Conservation (phyloP, 1,140 invertebrate species). For the Achroia grisella region DNA sequence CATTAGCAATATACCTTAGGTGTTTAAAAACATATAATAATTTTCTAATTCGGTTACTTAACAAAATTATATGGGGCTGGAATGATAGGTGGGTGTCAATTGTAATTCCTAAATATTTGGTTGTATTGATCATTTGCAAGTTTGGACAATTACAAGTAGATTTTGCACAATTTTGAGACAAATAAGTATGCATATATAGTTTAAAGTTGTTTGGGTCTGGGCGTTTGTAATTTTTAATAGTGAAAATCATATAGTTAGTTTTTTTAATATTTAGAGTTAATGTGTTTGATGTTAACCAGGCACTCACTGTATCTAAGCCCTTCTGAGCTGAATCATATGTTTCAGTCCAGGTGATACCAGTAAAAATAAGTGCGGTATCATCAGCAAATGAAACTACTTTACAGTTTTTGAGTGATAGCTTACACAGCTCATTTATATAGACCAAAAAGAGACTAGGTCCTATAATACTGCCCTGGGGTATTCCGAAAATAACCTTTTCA, state of each 20-base stretch:
- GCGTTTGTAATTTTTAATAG: background rate
- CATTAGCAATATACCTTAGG: constrained; percentile 4
- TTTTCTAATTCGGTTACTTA: constrained; percentile 1
- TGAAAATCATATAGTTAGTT: constrained; percentile 5
- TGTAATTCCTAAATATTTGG: constrained; percentile 10
- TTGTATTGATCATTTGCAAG: background rate
- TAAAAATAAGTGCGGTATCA: constrained; percentile 8
- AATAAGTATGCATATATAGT: background rate
- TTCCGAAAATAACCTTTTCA: background rate
- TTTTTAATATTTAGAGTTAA: constrained; percentile 8
- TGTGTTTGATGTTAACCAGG: constrained; percentile 2
- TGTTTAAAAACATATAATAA: constrained; percentile 11
- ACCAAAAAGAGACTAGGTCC: background rate
- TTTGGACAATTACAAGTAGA: background rate
- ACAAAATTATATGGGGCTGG: background rate
- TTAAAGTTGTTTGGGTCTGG: background rate
- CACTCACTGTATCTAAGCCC: background rate
- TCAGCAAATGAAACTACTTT: constrained; percentile 1
- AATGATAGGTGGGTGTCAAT: constrained; percentile 4
- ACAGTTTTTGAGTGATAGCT: background rate
- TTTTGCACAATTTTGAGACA: background rate
- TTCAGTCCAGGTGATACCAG: constrained; percentile 2
- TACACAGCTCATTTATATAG: background rate
- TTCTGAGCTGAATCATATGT: background rate
- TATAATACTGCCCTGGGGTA: background rate